Conservation (phyloP, 1,140 invertebrate genomes). For the Carposina sasakii region DNA sequence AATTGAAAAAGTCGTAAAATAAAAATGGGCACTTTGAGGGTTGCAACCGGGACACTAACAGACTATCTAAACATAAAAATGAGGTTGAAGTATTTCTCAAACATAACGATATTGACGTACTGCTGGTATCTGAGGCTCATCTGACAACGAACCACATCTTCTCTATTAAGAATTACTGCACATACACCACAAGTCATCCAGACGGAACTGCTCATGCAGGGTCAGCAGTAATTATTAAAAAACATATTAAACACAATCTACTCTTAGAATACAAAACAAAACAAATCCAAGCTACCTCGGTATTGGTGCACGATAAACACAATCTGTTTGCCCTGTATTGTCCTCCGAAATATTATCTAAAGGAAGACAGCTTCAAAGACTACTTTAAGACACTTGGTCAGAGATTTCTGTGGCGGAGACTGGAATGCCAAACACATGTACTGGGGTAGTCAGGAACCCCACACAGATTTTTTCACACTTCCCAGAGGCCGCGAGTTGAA, state of each 20-base stretch:
- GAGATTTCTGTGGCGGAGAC: slow-evolving; percentile 28
- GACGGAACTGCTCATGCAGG: slow-evolving; percentile 27
- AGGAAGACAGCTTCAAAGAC: not conserved
- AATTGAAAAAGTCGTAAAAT: slow-evolving; percentile 18
- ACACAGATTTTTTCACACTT: slow-evolving; percentile 27
- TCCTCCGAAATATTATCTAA: slow-evolving; percentile 1
- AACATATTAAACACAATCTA: slow-evolving; percentile 14
- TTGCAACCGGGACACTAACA: slow-evolving; percentile 29
- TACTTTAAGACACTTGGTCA: not conserved
- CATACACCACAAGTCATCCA: slow-evolving; percentile 20
- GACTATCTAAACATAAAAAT: slow-evolving; percentile 16
- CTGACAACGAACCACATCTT: slow-evolving; percentile 3
- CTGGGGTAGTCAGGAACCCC: too few relatives aligned
- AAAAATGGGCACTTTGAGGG: slow-evolving; percentile 14
- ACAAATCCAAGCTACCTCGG: slow-evolving; percentile 22
- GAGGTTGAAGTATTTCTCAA: slow-evolving; percentile 18
- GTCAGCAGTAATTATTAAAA: slow-evolving; percentile 20
- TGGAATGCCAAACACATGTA: slow-evolving; percentile 47
- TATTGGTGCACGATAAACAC: not conserved
- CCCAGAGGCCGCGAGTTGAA: slow-evolving; percentile 25
- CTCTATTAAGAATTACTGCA: slow-evolving; percentile 4
- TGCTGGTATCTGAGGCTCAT: slow-evolving; percentile 20
- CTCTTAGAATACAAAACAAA: slow-evolving; percentile 8
- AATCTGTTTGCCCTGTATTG: not conserved
- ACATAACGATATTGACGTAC: slow-evolving; percentile 13